A percentile compares a stretch with the other conserved stretches of the same genome.
Conservation (phyloP, 2,888 invertebrate species). For the Chalcosyrphus nemorum region DNA sequence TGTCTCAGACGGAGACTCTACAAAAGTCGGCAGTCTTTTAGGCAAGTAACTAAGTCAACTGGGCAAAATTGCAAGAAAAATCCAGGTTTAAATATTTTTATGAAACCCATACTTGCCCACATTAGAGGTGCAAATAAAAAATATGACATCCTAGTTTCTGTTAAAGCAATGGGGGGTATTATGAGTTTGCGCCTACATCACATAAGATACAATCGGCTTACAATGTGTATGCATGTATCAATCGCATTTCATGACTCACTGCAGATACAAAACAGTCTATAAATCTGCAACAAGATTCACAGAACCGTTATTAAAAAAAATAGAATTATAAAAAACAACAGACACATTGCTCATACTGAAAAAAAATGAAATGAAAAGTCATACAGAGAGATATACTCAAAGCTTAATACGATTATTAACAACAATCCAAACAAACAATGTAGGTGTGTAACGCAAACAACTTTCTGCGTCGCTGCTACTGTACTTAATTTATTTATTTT, state of each 20-base stretch:
- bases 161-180: background rate
- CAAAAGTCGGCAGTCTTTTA: no score
- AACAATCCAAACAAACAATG: slow-evolving; percentile 62
- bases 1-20: no score
- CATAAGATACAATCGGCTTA: background rate
- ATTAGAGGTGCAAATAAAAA: no score
- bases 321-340: slow-evolving; percentile 1
- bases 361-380: slow-evolving; percentile 2
- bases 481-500: slow-evolving; percentile 28
- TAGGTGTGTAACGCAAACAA: slow-evolving; percentile 66
- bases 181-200: background rate
- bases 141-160: no score
- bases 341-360: slow-evolving; percentile 54
- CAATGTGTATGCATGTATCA: background rate
- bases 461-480: slow-evolving; percentile 45
- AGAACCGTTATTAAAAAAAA: slow-evolving; percentile 46
- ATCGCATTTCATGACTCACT: slow-evolving; percentile 21
- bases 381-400: slow-evolving; percentile 28
- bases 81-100: no score
- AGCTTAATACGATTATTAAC: slow-evolving; percentile 65
- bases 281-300: slow-evolving; percentile 38
- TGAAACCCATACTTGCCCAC: no score
- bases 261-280: slow-evolving; percentile 1
- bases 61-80: no score
- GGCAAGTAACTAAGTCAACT: no score